A percentile compares a stretch with the other conserved stretches of the same genome.
These are phyloP conservation scores for Phrixothrix hirtus DNA, from an alignment of 2,888 invertebrate genomes.

Conservation along the genomic window DNA sequence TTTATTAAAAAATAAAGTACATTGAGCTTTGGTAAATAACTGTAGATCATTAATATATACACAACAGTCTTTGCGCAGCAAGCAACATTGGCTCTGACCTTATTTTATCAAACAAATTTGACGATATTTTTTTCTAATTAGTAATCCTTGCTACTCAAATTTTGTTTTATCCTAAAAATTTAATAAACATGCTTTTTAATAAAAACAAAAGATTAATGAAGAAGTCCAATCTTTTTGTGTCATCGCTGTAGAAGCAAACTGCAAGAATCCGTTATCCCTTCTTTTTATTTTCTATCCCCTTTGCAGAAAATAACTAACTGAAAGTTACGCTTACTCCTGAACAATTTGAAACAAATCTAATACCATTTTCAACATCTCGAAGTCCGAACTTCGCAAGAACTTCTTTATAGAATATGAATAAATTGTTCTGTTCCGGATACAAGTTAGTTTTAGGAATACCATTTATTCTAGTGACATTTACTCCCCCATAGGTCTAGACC, in stretches of 20 bases:
- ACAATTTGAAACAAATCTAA: constrained; percentile 9
- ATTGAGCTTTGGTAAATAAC: too few species aligned
- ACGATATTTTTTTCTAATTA: too few species aligned
- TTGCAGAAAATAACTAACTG: constrained; percentile 1
- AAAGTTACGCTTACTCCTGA: constrained; percentile 1
- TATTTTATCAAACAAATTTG: too few species aligned
- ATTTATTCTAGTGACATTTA: constrained; percentile 10
- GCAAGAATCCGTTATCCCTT: constrained; percentile 2
- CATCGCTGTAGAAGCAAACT: constrained; percentile 1
- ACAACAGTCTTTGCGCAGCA: too few species aligned
- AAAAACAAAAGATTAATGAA: background rate
- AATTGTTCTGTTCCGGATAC: too few species aligned
- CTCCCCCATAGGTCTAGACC: constrained; percentile 4
- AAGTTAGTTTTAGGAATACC: too few species aligned
- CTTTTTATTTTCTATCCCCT: background rate
- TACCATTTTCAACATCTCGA: constrained; percentile 3
- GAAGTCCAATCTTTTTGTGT: constrained; percentile 1
- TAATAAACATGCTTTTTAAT: background rate
- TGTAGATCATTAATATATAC: too few species aligned
- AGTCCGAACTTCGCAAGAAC: constrained; percentile 5
- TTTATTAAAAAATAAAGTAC: too few species aligned
- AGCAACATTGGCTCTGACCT: too few species aligned
- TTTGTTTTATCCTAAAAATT: too few species aligned
- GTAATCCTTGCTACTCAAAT: too few species aligned
- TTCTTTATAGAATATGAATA: background rate